These are phyloP conservation scores for Semicossyphus pulcher DNA, from an alignment of 2,113 vertebrate genomes.

Conservation along the genomic window DNA sequence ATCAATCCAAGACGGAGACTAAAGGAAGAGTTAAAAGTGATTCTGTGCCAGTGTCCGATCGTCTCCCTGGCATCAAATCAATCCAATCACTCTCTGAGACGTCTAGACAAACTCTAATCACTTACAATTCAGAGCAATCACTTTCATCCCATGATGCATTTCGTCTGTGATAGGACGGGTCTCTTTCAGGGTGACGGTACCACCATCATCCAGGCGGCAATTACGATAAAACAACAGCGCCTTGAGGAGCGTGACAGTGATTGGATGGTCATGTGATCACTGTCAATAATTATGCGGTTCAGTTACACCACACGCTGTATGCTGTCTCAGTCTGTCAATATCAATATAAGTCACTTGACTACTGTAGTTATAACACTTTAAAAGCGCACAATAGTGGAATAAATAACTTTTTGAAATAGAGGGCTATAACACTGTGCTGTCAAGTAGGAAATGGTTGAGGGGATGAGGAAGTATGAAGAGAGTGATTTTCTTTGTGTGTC, in stretches of 20 bases:
- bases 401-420: constrained; percentile 17
- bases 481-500: constrained; percentile 45
- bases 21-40: constrained; percentile 41
- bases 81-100: constrained; percentile 71
- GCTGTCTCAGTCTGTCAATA: constrained; percentile 28
- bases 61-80: constrained; percentile 69
- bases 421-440: background rate
- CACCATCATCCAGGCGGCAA: constrained; percentile 59
- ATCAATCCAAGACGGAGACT: constrained; percentile 29
- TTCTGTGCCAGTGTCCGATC: constrained; percentile 62
- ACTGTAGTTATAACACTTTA: background rate
- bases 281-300: constrained; percentile 37
- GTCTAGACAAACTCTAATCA: constrained; percentile 76
- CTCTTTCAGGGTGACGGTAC: constrained; percentile 56
- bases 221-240: constrained; percentile 63
- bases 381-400: constrained; percentile 11
- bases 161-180: constrained; percentile 55
- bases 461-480: constrained; percentile 8
- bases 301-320: constrained; percentile 6
- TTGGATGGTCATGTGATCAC: constrained; percentile 46
- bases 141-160: constrained; percentile 75
- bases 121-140: constrained; percentile 77
- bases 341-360: constrained; percentile 16
- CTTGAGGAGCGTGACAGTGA: constrained; percentile 58
- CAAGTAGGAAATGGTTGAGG: constrained; percentile 23